Base-by-base conservation (phyloP, 2,797 vertebrate genomes). In the Sylvilagus floridanus region DNA sequence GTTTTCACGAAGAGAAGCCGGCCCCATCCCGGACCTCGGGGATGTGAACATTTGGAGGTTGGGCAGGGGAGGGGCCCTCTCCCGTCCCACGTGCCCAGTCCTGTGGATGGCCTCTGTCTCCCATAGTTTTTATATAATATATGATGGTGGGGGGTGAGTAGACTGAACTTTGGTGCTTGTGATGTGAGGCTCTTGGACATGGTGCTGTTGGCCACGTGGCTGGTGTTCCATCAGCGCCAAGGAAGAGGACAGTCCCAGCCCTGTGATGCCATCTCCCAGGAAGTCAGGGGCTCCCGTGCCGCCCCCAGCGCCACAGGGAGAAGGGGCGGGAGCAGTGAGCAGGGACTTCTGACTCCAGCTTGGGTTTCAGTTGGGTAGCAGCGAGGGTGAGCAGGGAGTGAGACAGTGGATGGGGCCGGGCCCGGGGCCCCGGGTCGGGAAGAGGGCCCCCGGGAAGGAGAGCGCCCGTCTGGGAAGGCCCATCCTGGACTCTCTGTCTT, bases 401-500 rank as follows among this genome's bases (percentile, higher is more conserved):
- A 22, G 47, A 50, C 14, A 11, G 50, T 17, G 47, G 78, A 10
- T 26, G 62, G 28, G 24, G 28, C 69, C 37, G 54, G 47, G 16
- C 32, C 78, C n/a, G 3, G 42, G 57, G 66, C 14, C 79, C 47
- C 71, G 32, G 47, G 26, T 32, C 22, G 35, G 78, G 37, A 63
- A 50, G 54, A 37, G 66, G 14, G 42, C 42, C 42, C 78, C 78
- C 37, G 7, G 68, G 57, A 37, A 60, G 5, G 0, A 0, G 10
- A 88, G 62, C 69, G 10, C 57, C 17, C 26, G 26, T 50, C 62
- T 10, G 5, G 50, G 72, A 76, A 35, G 73, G 93, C 73, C 22
- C 28, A 2, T 78, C 75, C 77, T 52, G 93, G 91, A 92, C 5
- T 84, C 50, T 92, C 66, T 97, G 81, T 96, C 95, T 97, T 97